These are phyloP conservation scores for Hippocampus mohnikei DNA, from an alignment of 2,113 vertebrate species.

Conservation along the genomic window DNA sequence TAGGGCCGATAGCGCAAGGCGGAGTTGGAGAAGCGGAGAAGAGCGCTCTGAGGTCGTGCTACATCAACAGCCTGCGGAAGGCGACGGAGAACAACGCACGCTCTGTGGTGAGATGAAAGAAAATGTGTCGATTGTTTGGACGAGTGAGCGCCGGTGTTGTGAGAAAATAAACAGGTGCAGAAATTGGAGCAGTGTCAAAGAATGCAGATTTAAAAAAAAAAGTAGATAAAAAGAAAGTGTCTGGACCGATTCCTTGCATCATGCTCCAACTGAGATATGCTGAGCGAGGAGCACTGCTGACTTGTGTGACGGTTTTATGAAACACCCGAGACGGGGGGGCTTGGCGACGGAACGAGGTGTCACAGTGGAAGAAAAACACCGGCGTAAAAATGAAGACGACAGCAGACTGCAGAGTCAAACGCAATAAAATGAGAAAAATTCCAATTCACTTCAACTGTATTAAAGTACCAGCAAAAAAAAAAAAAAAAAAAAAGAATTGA, in stretches of 20 bases:
- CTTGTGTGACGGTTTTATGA: slow-evolving; percentile 29
- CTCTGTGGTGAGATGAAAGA: slow-evolving; percentile 72
- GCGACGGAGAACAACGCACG: slow-evolving; percentile 71
- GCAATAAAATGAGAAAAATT: slow-evolving; percentile 4
- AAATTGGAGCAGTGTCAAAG: neutral
- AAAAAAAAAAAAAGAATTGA: no score
- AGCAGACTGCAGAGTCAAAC: slow-evolving; percentile 22
- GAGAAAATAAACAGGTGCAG: neutral
- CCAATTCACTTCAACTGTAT: neutral
- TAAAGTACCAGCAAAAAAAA: no score
- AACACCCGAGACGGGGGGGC: slow-evolving; percentile 28
- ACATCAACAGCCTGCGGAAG: slow-evolving; percentile 75
- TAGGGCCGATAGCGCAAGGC: slow-evolving; percentile 79
- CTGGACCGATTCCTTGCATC: neutral
- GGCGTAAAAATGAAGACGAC: neutral
- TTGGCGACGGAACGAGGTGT: slow-evolving; percentile 36
- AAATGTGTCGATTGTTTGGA: neutral
- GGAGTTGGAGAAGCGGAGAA: slow-evolving; percentile 60
- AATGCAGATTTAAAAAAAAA: neutral
- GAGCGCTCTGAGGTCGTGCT: slow-evolving; percentile 76
- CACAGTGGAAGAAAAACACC: slow-evolving; percentile 30
- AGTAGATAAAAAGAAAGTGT: neutral
- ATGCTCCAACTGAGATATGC: slow-evolving; percentile 14
- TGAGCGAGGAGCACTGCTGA: slow-evolving; percentile 8
- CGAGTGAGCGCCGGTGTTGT: neutral